Evolutionary conservation across 2,113 vertebrate genomes (phyloP), one percentile per base, ranked within the genome.

Genomic region (Plecturocebus donacophilus): DNA sequence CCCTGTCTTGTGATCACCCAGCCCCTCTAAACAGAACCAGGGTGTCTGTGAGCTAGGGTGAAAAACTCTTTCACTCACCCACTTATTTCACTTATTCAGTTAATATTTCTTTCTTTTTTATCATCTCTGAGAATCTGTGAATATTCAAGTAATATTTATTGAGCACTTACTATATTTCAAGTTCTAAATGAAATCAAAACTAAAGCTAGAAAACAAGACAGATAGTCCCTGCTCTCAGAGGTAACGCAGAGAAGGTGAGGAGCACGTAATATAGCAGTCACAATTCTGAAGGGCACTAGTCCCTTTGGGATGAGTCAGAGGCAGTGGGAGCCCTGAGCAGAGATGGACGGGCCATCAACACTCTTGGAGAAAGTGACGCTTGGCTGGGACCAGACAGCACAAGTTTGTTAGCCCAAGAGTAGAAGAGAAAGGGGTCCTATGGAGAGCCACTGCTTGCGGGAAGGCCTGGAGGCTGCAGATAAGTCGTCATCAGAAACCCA

Each of bases 401-500:
- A 64, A 30, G 32, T 7, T 25, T 21, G 20, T n/a, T 35, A 47
- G 85, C 16, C 38, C 64, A 49, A 30, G 32, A 49, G 73, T 40
- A 9, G 66, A 54, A 73, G 19, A 40, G 38, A 64, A 42, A 61
- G 27, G 27, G 35, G 25, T 23, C 0, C 0, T 7, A 1, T 9
- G 0, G 16, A 91, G 5, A n/a, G 17, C 16, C 42, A 56, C 68
- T 12, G 38, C 25, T 3, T 2, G 0, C 8, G 52, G 23, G 23
- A 85, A 64, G 82, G 12, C 49, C 75, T 54, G 8, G 45, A 73
- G 79, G 13, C 32, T 27, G 40, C 23, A 45, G 76, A n/a, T 35
- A 42, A 35, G 32, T 47, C 27, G 3, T 30, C 81, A 1, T 32
- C 79, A 25, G 66, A 68, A 83, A 54, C 66, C 21, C 10, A 4